Percentiles rank a stretch among this genome's conserved stretches.
Conservation (phyloP, 2,888 invertebrate genomes). For the Oscheius onirici region DNA sequence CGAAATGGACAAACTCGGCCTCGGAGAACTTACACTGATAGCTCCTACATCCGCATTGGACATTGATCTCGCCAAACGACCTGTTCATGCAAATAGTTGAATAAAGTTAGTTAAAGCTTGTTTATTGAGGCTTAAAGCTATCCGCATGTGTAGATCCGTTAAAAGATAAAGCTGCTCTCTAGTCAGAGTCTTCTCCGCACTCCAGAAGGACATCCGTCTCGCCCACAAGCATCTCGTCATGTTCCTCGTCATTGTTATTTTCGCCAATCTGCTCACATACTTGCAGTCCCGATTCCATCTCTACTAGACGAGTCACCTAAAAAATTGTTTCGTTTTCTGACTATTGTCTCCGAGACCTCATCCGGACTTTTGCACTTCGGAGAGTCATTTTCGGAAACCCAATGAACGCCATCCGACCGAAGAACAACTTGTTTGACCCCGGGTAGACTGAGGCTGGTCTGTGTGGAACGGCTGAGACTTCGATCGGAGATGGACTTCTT, state of each 20-base stretch:
- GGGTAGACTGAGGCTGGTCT: slow-evolving; percentile 57
- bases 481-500: slow-evolving; percentile 38
- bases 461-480: slow-evolving; percentile 52
- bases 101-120: slow-evolving; percentile 2
- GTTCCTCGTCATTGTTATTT: slow-evolving; percentile 48
- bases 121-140: slow-evolving; percentile 21
- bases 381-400: slow-evolving; percentile 47
- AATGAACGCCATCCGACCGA: slow-evolving; percentile 62
- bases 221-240: slow-evolving; percentile 41
- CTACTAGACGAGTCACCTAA: slow-evolving; percentile 47
- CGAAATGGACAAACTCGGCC: slow-evolving; percentile 55
- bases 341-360: slow-evolving; percentile 37
- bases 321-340: not conserved
- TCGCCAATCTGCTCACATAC: slow-evolving; percentile 58
- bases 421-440: slow-evolving; percentile 57
- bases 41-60: slow-evolving; percentile 30
- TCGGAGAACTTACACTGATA: slow-evolving; percentile 39
- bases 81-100: slow-evolving; percentile 30
- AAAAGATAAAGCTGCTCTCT: not conserved
- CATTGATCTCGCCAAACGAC: slow-evolving; percentile 20
- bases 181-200: slow-evolving; percentile 29
- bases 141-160: slow-evolving; percentile 17
- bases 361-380: slow-evolving; percentile 55
- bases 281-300: slow-evolving; percentile 48
- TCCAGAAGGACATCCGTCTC: slow-evolving; percentile 50